phyloP scores from a whole-genome alignment of 2,113 vertebrate species.

The Pituophis catenifer region DNA sequence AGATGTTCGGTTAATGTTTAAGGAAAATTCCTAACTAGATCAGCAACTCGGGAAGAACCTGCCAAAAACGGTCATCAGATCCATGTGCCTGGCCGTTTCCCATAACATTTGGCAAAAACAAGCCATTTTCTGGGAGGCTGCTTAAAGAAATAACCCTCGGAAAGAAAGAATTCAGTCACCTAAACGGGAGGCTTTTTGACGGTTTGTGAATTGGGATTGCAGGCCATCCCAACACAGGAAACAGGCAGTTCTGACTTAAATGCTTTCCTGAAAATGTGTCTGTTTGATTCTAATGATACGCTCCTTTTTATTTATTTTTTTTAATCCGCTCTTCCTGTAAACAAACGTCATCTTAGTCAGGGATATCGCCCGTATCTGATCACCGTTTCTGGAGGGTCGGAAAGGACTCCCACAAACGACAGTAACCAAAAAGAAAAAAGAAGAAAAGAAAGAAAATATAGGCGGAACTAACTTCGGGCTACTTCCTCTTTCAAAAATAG shows the following conservation, averaged over 20 bases:
- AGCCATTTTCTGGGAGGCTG: background rate
- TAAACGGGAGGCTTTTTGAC: background rate
- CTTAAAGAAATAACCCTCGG: background rate
- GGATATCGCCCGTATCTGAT: background rate
- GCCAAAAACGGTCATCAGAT: background rate
- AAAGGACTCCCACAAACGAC: background rate
- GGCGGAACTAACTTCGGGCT: background rate
- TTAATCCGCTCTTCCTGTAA: background rate
- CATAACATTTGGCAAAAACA: background rate
- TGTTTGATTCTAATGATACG: background rate
- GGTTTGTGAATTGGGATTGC: background rate
- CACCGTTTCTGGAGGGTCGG: background rate
- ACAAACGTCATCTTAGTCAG: background rate
- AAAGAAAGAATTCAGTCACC: too few species aligned
- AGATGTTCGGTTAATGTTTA: background rate
- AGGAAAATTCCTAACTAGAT: background rate
- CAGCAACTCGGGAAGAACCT: background rate
- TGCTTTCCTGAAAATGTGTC: background rate
- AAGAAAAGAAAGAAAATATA: too few species aligned
- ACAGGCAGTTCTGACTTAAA: too few species aligned
- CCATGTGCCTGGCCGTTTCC: background rate
- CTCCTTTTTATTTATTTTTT: too few species aligned
- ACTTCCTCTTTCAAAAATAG: slow-evolving; percentile 9
- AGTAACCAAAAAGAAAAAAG: background rate
- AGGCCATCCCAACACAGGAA: background rate